phyloP scores from a whole-genome alignment of 2,888 invertebrate genomes.

The Drosophila peninsularis region DNA sequence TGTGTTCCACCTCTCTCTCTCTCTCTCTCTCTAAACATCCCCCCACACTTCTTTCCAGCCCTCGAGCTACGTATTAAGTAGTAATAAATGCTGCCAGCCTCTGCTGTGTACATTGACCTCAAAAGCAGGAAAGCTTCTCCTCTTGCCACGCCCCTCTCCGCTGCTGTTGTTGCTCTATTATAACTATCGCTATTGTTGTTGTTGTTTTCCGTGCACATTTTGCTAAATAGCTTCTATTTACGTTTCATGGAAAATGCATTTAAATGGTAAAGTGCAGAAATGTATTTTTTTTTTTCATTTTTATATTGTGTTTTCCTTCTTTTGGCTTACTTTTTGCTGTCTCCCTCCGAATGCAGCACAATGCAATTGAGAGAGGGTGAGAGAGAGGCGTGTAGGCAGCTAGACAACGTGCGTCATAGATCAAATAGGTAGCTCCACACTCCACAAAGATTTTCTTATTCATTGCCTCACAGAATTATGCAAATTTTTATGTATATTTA shows the following conservation, averaged over 20 bases:
- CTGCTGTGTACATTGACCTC: constrained; percentile 77
- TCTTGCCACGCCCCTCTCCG: constrained; percentile 42
- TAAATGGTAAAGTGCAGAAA: constrained; percentile 71
- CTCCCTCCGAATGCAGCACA: constrained; percentile 60
- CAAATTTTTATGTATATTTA: no score
- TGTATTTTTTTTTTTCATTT: constrained; percentile 39
- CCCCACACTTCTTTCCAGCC: constrained; percentile 20
- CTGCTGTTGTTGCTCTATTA: constrained; percentile 27
- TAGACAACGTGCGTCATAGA: no score
- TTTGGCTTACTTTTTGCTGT: constrained; percentile 42
- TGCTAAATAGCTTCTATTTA: constrained; percentile 77
- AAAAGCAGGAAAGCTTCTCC: constrained; percentile 39
- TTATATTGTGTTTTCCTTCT: constrained; percentile 6
- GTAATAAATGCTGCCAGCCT: constrained; percentile 72
- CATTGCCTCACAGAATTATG: no score
- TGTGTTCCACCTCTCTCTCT: not conserved
- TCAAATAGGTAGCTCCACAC: no score
- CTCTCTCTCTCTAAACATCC: no score
- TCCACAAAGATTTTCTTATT: no score
- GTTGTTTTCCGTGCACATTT: constrained; percentile 70
- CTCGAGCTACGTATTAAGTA: constrained; percentile 68
- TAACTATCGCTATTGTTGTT: constrained; percentile 32
- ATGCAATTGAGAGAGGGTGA: constrained; percentile 35
- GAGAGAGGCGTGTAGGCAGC: no score
- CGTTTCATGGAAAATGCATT: constrained; percentile 77